Evolutionary conservation across 2,888 invertebrate species (phyloP).

Genomic region (Dorcus parallelipipedus): DNA sequence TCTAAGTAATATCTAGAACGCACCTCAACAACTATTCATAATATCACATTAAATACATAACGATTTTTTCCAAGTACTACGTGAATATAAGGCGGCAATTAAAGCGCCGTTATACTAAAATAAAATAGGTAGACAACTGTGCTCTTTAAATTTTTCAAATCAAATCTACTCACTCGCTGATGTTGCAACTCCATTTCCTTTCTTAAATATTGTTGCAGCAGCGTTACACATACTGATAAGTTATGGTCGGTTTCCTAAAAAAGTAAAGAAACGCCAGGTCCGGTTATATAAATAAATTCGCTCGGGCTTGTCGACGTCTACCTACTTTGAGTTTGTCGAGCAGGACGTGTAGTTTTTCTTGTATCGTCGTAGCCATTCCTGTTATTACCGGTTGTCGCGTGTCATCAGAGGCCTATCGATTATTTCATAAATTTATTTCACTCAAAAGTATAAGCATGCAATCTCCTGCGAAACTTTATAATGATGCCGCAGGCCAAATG

Average conservation of each 20-base stretch:
- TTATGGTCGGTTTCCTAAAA: conserved; percentile 32
- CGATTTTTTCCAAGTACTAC: neutral
- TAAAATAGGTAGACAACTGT: no score
- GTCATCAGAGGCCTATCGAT: conserved; percentile 31
- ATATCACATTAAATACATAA: neutral
- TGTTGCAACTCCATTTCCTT: conserved; percentile 11
- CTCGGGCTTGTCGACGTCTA: neutral
- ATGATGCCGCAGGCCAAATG: neutral
- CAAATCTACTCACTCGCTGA: conserved; percentile 14
- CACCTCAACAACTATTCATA: no score
- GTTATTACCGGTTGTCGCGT: conserved; percentile 24
- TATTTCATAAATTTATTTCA: conserved; percentile 27
- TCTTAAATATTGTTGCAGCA: conserved; percentile 28
- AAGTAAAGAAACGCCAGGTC: neutral
- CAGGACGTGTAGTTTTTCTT: conserved; percentile 28
- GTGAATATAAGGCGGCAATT: no score
- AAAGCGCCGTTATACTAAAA: no score
- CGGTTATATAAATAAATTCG: neutral
- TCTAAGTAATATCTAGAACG: no score
- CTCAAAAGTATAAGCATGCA: conserved; percentile 25
- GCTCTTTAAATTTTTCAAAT: no score
- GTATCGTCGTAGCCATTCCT: conserved; percentile 23
- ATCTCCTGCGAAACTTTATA: conserved; percentile 19
- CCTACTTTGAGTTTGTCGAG: conserved; percentile 31
- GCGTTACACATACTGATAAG: conserved; percentile 28